Percentiles rank a stretch among this genome's conserved stretches.
Evolutionary conservation across 2,888 invertebrate genomes (phyloP).

Genomic region (Perizoma flavofasciatum): DNA sequence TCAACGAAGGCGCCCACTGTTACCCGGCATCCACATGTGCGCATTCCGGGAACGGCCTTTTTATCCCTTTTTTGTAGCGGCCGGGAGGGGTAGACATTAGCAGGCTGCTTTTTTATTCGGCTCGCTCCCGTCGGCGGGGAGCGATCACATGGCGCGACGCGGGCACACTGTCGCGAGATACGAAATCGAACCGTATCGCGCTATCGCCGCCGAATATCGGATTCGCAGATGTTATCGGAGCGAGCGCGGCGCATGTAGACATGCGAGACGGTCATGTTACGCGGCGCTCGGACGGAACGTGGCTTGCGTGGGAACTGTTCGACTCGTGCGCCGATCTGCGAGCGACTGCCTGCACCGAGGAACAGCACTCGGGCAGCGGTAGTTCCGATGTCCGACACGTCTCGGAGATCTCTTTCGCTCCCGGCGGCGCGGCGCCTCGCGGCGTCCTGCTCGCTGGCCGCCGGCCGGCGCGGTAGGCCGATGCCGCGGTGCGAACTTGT

Average conservation of each 20-base stretch:
- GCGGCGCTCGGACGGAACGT: slow-evolving; percentile 38
- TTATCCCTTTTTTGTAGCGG: slow-evolving; percentile 75
- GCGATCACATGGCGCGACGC: slow-evolving; percentile 72
- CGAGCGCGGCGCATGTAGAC: slow-evolving; percentile 64
- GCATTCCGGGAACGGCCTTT: slow-evolving; percentile 79
- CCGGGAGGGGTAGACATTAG: slow-evolving; percentile 75
- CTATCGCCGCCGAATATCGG: slow-evolving; percentile 74
- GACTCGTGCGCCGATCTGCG: slow-evolving; percentile 69
- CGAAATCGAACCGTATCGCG: slow-evolving; percentile 69
- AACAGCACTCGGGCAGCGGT: slow-evolving; percentile 76
- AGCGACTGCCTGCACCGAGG: slow-evolving; percentile 60
- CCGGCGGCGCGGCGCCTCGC: slow-evolving; percentile 36
- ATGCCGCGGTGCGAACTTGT: slow-evolving; percentile 64
- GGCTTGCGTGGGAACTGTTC: slow-evolving; percentile 51
- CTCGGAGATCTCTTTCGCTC: slow-evolving; percentile 47
- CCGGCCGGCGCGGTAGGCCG: slow-evolving; percentile 52
- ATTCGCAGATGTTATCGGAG: slow-evolving; percentile 77
- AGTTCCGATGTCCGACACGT: slow-evolving; percentile 67
- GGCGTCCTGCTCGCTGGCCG: slow-evolving; percentile 48
- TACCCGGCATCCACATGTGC: slow-evolving; percentile 76
- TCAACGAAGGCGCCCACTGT: slow-evolving; percentile 66
- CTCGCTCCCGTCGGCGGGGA: slow-evolving; percentile 66
- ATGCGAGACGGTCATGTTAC: slow-evolving; percentile 69
- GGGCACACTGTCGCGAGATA: slow-evolving; percentile 57
- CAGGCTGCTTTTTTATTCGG: slow-evolving; percentile 71